phyloP scores from a whole-genome alignment of 2,797 vertebrate species.

The Molossus alvarezi region DNA sequence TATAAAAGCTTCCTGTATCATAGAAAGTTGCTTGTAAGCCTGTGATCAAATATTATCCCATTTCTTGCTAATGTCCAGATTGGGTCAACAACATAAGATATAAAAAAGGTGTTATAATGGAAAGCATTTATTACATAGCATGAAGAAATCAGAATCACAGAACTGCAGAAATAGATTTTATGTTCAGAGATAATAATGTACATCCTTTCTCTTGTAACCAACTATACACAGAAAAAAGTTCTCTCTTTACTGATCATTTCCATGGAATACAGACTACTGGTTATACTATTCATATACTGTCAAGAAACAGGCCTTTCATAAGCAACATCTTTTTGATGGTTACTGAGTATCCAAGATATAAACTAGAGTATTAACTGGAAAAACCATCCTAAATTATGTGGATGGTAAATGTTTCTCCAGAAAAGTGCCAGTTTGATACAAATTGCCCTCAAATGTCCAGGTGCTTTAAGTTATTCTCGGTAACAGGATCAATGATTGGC shows the following conservation, averaged over 20 bases:
- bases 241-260: constrained; percentile 48
- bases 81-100: constrained; percentile 24
- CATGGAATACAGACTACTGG: not conserved
- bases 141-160: not conserved
- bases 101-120: not conserved
- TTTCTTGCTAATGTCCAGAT: not conserved
- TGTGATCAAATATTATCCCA: not conserved
- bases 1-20: constrained; percentile 30
- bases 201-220: constrained; percentile 52
- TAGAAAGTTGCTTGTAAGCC: not conserved
- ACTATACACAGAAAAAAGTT: constrained; percentile 56
- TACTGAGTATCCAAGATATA: not conserved
- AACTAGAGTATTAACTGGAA: constrained; percentile 62
- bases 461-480: constrained; percentile 45
- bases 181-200: constrained; percentile 60
- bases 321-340: constrained; percentile 57
- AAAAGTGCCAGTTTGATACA: not conserved
- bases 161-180: constrained; percentile 21
- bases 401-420: constrained; percentile 49
- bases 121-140: not conserved
- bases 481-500: constrained; percentile 61
- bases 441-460: constrained; percentile 46
- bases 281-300: constrained; percentile 35
- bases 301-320: constrained; percentile 37
- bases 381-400: constrained; percentile 46